phyloP scores from a whole-genome alignment of 2,797 vertebrate species.

The Chelidonichthys spinosus region DNA sequence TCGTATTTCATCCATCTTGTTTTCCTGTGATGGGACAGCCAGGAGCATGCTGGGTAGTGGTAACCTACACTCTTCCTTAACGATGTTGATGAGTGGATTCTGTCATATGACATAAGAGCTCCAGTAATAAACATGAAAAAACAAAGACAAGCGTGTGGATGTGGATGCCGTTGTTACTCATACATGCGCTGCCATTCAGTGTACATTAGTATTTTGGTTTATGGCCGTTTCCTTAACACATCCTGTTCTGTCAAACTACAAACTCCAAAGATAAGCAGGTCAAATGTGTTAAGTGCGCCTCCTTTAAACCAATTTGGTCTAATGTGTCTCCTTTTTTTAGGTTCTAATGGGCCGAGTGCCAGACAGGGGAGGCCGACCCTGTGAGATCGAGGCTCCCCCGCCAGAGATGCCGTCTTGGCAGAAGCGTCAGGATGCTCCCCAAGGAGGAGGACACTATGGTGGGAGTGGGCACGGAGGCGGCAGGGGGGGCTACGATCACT shows the following conservation, averaged over 20 bases:
- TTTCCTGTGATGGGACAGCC: no score
- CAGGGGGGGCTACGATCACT: conserved; percentile 83
- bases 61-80: no score
- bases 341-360: conserved; percentile 98
- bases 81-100: no score
- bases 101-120: no score
- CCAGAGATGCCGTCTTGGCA: conserved; percentile 99
- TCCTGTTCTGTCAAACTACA: neutral
- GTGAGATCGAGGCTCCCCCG: conserved; percentile 96
- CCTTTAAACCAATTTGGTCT: neutral
- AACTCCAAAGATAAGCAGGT: neutral
- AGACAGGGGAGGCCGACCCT: conserved; percentile 95
- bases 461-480: conserved; percentile 75
- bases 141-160: no score
- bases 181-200: neutral
- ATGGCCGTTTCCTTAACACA: neutral
- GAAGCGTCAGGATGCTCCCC: conserved; percentile 93
- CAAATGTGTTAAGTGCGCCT: neutral
- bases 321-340: conserved; percentile 69
- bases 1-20: no score
- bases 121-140: no score
- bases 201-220: neutral
- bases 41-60: no score
- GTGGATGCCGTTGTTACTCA: no score
- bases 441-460: conserved; percentile 87